Conservation (phyloP, 2,113 vertebrate species). For the Myanophis thanlyinensis region DNA sequence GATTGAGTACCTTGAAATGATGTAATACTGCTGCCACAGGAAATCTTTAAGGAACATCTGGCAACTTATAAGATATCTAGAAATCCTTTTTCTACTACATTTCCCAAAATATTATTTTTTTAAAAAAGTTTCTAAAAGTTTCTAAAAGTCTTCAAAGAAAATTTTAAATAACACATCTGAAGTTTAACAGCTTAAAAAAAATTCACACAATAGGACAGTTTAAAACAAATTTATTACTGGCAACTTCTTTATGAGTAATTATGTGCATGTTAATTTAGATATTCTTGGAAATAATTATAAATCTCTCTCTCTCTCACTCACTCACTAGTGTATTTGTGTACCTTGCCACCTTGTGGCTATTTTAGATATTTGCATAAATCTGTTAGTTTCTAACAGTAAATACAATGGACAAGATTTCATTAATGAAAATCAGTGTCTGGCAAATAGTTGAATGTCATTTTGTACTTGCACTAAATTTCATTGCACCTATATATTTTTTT, state of each 20-base stretch:
- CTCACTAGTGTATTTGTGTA: conserved; percentile 41
- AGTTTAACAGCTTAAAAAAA: accelerated
- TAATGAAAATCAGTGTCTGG: not conserved
- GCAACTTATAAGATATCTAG: not conserved
- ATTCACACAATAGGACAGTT: accelerated
- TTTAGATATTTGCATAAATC: conserved; percentile 26
- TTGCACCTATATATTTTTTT: not conserved
- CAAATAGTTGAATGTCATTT: not conserved
- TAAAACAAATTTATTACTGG: accelerated
- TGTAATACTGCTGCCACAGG: not conserved
- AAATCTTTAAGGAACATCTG: not conserved
- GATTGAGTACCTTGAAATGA: not conserved
- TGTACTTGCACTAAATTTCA: not conserved
- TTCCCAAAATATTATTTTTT: not conserved
- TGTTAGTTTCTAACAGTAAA: accelerated
- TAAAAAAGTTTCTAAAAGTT: not conserved
- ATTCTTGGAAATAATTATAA: not conserved
- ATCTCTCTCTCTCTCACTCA: not conserved
- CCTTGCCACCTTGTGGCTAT: conserved; percentile 73
- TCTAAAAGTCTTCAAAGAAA: accelerated
- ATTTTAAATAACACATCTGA: not conserved
- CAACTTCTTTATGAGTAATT: not conserved
- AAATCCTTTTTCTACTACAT: not conserved
- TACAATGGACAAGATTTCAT: not conserved
- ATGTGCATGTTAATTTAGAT: not conserved